Evolutionary conservation across 2,797 vertebrate genomes (phyloP).

Genomic region (Silurus aristotelis): DNA sequence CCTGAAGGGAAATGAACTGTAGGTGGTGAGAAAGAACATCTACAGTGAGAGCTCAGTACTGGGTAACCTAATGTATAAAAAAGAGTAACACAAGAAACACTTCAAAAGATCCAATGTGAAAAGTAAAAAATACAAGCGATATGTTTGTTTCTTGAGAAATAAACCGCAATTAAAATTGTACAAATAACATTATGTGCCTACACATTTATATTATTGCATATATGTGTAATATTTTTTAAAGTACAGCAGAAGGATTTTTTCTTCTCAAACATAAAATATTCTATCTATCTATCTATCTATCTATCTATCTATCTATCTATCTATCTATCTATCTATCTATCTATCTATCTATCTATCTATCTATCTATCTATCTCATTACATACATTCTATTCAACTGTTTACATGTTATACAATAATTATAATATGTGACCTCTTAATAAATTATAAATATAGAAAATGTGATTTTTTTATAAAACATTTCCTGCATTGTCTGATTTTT

Average conservation of each 20-base stretch:
- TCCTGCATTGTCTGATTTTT: background rate
- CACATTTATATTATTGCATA: background rate
- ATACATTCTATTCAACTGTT: background rate
- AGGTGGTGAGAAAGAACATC: conserved; percentile 70
- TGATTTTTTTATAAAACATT: background rate
- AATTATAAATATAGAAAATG: background rate
- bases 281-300: background rate
- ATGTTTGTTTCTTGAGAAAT: background rate
- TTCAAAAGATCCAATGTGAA: conserved; percentile 56
- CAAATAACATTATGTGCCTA: too few species aligned
- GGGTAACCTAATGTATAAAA: conserved; percentile 62
- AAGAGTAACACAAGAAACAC: conserved; percentile 55
- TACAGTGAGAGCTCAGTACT: conserved; percentile 62
- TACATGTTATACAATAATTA: background rate
- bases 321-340: background rate
- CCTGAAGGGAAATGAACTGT: conserved; percentile 38
- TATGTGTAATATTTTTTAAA: background rate
- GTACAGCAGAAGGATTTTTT: background rate
- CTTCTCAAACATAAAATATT: background rate
- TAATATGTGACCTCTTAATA: background rate
- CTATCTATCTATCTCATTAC: background rate
- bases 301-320: background rate
- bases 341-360: background rate
- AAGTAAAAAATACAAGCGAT: background rate
- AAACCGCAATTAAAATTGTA: background rate